Evolutionary conservation across 2,113 vertebrate species (phyloP), one percentile per base, ranked within the genome.

Genomic region (Tyto alba): DNA sequence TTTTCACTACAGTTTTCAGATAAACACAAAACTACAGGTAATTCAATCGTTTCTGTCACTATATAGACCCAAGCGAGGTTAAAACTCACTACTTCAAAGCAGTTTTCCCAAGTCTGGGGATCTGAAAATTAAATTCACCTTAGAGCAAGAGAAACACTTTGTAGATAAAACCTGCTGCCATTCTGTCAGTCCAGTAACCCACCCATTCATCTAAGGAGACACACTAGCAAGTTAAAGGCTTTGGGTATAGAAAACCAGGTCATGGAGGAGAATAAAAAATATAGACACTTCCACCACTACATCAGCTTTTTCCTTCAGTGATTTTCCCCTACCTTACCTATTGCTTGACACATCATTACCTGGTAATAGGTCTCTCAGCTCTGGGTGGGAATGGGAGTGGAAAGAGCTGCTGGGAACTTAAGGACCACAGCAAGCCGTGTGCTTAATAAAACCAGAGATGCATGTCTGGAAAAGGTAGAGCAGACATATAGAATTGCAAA

Each of bases 391-490:
- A 94, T 23, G 38, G 73, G 69, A 93, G 83, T 85, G 62, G 36
- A 85, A 88, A 91, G 87, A 94, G 74, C 89, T 95, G 96, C 93
- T 93, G 92, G 90, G 96, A 95, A 59, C 94, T 85, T 12, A 67
- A 94, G 96, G 91, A 94, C 50, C 94, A 88, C 20, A 7, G 94
- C 96, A 89, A 94, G 86, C 88, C 0, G 1, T 53, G 88, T 30
- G 60, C 67, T 95, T 93, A 88, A 91, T 96, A 97, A 96, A 97
- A 95, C 84, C 91, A 88, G 93, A 95, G 95, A 76, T 95, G 88
- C 96, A 82, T 34, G 96, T 92, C 96, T 97, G 96, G 95, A 96
- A 97, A 96, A 96, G 95, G 91, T 21, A 93, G 63, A 89, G 92
- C 93, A 96, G 95, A 92, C 87, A 92, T 91, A 94, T 89, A 96